These are phyloP conservation scores for Salminus brasiliensis DNA, from an alignment of 2,113 vertebrate genomes.

Conservation along the genomic window DNA sequence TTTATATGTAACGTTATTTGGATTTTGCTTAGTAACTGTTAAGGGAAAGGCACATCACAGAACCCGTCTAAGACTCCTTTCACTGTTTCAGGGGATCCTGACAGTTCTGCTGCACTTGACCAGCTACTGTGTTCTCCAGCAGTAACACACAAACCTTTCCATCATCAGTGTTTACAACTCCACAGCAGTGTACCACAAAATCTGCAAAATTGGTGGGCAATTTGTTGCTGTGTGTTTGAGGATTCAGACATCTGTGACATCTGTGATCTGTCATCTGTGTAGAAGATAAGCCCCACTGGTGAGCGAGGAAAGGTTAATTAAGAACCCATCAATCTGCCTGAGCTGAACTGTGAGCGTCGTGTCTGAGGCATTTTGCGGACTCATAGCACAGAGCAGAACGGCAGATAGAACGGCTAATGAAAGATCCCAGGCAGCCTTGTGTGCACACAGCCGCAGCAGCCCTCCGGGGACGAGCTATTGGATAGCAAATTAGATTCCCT, in stretches of 20 bases:
- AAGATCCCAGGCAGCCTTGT: constrained; percentile 26
- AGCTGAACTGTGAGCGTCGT: constrained; percentile 9
- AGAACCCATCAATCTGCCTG: constrained; percentile 18
- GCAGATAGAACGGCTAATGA: constrained; percentile 35
- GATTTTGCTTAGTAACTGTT: not conserved
- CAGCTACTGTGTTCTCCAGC: not conserved
- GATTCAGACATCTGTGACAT: constrained; percentile 11
- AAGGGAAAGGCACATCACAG: not conserved
- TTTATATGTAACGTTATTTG: not conserved
- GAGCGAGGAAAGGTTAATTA: constrained; percentile 40
- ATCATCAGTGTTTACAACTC: not conserved
- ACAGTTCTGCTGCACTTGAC: not conserved
- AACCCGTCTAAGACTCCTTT: not conserved
- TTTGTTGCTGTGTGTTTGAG: not conserved
- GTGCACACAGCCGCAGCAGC: constrained; percentile 25
- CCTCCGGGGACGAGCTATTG: constrained; percentile 33
- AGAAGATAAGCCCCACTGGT: constrained; percentile 7
- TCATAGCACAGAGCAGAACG: constrained; percentile 24
- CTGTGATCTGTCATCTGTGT: constrained; percentile 1
- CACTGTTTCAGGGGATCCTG: not conserved
- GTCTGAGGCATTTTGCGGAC: constrained; percentile 26
- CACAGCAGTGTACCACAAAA: not conserved
- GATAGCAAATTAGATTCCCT: constrained; percentile 47
- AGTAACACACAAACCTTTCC: not conserved
- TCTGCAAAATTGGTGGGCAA: not conserved